A percentile compares a stretch with the other conserved stretches of the same genome.
These are phyloP conservation scores for Megaustenia siamemsis DNA, from an alignment of 2,888 invertebrate genomes.

Conservation along the genomic window DNA sequence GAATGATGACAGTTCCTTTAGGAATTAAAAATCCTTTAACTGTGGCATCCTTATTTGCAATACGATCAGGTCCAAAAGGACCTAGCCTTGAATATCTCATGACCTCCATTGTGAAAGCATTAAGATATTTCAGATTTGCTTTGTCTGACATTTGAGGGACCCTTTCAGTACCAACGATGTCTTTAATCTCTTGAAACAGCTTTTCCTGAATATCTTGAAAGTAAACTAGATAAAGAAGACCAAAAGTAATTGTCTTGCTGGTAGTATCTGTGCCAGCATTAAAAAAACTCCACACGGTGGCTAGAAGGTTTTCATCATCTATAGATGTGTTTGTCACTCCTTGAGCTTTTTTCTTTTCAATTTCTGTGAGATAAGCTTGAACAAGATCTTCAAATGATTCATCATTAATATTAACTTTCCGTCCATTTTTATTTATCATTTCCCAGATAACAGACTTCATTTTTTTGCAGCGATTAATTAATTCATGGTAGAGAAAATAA, in stretches of 20 bases:
- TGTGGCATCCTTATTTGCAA: conserved; percentile 59
- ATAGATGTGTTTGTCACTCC: background rate
- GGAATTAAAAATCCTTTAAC: conserved; percentile 68
- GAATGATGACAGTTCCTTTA: conserved; percentile 57
- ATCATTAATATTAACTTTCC: conserved; percentile 22
- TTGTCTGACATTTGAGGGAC: conserved; percentile 60
- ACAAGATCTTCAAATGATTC: conserved; percentile 23
- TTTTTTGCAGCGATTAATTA: background rate
- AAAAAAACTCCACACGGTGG: conserved; percentile 48
- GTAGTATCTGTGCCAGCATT: conserved; percentile 84
- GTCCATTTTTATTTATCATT: conserved; percentile 1
- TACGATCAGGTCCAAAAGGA: conserved; percentile 61
- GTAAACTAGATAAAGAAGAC: conserved; percentile 88
- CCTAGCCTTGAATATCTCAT: conserved; percentile 65
- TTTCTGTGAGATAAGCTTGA: conserved; percentile 33
- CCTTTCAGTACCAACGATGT: conserved; percentile 74
- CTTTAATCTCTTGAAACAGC: conserved; percentile 61
- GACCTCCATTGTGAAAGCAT: conserved; percentile 71
- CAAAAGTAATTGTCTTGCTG: conserved; percentile 90
- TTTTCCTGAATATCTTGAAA: conserved; percentile 84
- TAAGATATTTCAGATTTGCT: conserved; percentile 61
- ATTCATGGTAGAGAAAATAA: conserved; percentile 16
- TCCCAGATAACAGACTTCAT: background rate
- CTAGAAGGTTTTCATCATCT: conserved; percentile 34
- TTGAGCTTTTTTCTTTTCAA: conserved; percentile 16